Evolutionary conservation across 2,888 invertebrate species (phyloP).

Genomic region (Anticlea derivata): DNA sequence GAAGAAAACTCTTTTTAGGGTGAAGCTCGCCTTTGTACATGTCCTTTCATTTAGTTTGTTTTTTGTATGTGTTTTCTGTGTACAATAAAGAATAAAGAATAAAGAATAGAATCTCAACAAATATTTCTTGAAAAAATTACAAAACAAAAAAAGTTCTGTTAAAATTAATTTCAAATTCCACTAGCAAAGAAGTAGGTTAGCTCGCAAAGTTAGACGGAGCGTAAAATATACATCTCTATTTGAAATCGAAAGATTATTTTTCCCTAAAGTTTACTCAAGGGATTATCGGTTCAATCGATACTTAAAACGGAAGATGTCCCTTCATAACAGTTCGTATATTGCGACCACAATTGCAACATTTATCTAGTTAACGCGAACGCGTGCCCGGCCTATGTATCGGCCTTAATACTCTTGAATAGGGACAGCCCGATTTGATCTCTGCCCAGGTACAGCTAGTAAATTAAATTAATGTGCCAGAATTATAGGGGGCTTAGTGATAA

Average conservation of each 20-base stretch:
- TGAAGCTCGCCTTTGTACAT: no score
- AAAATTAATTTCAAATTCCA: no score
- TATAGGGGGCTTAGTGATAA: slow-evolving; percentile 36
- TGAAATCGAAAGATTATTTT: neutral
- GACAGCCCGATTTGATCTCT: slow-evolving; percentile 32
- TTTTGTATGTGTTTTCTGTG: no score
- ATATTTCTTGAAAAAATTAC: no score
- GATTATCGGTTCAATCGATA: slow-evolving; percentile 47
- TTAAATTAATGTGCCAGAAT: slow-evolving; percentile 37
- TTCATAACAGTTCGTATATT: slow-evolving; percentile 57
- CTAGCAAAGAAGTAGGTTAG: no score
- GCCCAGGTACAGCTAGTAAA: slow-evolving; percentile 31
- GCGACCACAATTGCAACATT: no score
- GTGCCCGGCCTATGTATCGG: slow-evolving; percentile 21
- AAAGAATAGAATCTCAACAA: no score
- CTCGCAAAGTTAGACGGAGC: no score
- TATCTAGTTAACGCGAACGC: slow-evolving; percentile 46
- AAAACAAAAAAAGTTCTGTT: no score
- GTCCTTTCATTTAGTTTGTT: no score
- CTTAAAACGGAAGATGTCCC: slow-evolving; percentile 53
- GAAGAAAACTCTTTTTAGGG: no score
- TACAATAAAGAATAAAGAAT: no score
- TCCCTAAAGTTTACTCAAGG: slow-evolving; percentile 31
- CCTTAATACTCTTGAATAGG: slow-evolving; percentile 33
- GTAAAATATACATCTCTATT: slow-evolving; percentile 4